Evolutionary conservation across 2,113 vertebrate species (phyloP).

Genomic region (Antigone vipio): DNA sequence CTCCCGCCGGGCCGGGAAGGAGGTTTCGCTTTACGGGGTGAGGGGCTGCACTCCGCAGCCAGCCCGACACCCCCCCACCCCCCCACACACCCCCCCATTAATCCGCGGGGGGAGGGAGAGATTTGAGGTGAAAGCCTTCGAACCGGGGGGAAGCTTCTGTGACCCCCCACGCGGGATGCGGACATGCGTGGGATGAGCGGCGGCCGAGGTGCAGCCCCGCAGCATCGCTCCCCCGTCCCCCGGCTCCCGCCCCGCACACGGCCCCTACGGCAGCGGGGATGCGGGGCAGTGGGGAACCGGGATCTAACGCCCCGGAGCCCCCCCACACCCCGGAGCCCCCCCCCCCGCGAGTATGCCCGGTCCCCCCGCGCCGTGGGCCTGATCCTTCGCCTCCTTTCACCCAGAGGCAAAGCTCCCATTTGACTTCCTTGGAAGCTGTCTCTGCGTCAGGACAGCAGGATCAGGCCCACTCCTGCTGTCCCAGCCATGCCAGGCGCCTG

Average conservation of each 20-base stretch:
- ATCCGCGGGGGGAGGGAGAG: neutral
- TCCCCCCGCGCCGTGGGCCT: conserved; percentile 14
- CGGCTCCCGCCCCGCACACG: neutral
- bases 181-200: neutral
- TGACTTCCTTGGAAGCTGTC: conserved; percentile 63
- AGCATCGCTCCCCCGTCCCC: neutral
- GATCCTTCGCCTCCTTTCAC: conserved; percentile 57
- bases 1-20: neutral
- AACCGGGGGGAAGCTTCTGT: neutral
- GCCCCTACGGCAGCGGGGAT: neutral
- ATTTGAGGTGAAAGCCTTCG: neutral
- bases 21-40: neutral
- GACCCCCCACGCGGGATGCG: neutral
- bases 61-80: neutral
- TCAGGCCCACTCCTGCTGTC: conserved; percentile 51
- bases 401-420: conserved; percentile 63
- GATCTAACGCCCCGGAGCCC: neutral
- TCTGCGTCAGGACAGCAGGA: conserved; percentile 56
- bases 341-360: neutral
- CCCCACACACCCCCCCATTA: neutral
- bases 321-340: neutral
- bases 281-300: neutral
- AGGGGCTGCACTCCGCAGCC: neutral
- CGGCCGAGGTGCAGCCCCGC: neutral
- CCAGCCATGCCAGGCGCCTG: conserved; percentile 31